Evolutionary conservation across 2,888 invertebrate genomes (phyloP).

Genomic region (Neoitamus cyanurus): DNA sequence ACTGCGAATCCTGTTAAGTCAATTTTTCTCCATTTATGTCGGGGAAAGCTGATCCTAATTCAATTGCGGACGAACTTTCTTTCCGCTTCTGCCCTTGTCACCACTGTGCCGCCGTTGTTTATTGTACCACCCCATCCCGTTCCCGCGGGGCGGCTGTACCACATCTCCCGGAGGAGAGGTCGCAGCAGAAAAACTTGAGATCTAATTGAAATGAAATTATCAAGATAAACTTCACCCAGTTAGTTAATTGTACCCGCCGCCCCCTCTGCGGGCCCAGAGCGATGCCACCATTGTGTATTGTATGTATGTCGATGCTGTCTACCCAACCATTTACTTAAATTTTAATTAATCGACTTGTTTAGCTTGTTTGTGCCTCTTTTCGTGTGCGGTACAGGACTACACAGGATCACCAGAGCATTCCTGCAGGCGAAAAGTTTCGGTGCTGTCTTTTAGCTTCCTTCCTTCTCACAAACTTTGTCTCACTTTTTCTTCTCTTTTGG

Average conservation of each 20-base stretch:
- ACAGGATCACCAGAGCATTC: not conserved
- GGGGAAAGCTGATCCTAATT: conserved; percentile 25
- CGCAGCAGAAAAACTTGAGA: conserved; percentile 2
- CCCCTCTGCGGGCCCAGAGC: not conserved
- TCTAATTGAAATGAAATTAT: conserved; percentile 24
- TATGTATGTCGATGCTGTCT: not conserved
- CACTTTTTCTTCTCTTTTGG: not conserved
- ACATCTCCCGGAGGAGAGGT: not conserved
- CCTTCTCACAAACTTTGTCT: not conserved
- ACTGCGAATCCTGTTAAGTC: conserved; percentile 15
- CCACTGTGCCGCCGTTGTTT: not conserved
- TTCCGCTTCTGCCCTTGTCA: not conserved
- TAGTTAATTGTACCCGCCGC: not conserved
- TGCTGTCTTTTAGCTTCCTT: not conserved
- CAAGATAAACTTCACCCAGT: conserved; percentile 15
- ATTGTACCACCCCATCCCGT: not conserved
- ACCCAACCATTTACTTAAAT: not conserved
- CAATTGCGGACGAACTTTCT: conserved; percentile 12
- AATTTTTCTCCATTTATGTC: conserved; percentile 29
- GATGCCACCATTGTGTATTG: not conserved
- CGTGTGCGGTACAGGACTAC: not conserved
- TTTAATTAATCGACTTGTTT: not conserved
- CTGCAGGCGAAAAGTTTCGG: not conserved
- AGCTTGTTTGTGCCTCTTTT: not conserved
- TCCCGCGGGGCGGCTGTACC: not conserved